Conservation (phyloP, 2,113 vertebrate genomes). For the Ciconia boyciana region DNA sequence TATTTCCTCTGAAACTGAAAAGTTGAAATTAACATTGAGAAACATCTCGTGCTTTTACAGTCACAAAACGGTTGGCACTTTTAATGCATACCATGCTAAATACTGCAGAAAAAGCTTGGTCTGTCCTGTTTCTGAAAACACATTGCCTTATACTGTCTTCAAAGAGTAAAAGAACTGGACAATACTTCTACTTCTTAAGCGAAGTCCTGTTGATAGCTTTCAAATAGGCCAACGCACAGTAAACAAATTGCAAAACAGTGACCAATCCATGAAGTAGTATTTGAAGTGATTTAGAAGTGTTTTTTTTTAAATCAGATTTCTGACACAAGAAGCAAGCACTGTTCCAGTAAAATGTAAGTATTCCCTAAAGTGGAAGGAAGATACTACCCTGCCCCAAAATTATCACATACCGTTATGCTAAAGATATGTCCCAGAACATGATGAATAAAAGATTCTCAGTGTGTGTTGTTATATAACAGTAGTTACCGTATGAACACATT, state of each 20-base stretch:
- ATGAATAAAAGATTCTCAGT: neutral
- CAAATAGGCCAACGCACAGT: neutral
- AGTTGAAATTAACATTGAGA: neutral
- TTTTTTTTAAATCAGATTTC: neutral
- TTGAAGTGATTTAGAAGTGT: neutral
- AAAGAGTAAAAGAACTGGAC: neutral
- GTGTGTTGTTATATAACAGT: neutral
- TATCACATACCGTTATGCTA: neutral
- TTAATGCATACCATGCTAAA: neutral
- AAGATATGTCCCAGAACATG: neutral
- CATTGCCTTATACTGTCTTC: neutral
- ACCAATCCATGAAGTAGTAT: neutral
- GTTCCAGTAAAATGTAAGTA: neutral
- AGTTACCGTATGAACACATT: neutral
- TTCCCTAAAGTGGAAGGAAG: neutral
- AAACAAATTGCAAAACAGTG: neutral
- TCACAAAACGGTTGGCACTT: neutral
- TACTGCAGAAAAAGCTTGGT: neutral
- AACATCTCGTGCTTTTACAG: neutral
- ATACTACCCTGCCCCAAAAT: neutral
- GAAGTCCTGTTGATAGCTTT: neutral
- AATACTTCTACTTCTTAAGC: neutral
- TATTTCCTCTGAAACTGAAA: neutral
- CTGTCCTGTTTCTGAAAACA: neutral
- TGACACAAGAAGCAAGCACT: neutral